A percentile compares a stretch with the other conserved stretches of the same genome.
Evolutionary conservation across 53 echinoderm and acorn worm genomes (phyloP).

Genomic region (Astropecten irregularis): DNA sequence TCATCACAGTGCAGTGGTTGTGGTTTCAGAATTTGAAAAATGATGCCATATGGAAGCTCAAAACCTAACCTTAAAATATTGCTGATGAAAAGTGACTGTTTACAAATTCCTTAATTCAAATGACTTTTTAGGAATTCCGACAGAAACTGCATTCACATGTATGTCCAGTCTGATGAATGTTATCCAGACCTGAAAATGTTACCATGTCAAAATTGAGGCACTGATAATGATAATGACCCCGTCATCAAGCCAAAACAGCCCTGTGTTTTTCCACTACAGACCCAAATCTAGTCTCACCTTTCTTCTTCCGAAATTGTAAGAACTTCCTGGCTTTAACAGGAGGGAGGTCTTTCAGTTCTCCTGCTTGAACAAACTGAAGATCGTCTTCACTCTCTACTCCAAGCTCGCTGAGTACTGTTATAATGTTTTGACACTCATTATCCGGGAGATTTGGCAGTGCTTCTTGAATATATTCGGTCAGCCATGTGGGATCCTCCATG

Average conservation of each 20-base stretch:
- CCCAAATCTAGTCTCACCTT: neutral
- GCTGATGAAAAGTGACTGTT: no score
- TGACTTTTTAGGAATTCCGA: neutral
- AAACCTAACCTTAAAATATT: no score
- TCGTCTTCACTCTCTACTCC: constrained; percentile 20
- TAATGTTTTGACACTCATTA: neutral
- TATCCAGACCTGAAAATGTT: neutral
- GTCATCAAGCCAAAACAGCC: neutral
- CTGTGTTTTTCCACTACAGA: neutral
- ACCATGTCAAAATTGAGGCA: neutral
- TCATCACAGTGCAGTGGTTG: no score
- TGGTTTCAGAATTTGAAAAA: no score
- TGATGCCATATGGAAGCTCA: no score
- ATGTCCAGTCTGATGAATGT: neutral
- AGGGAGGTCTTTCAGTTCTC: neutral
- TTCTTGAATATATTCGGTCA: neutral
- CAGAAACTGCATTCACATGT: neutral
- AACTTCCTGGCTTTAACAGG: neutral
- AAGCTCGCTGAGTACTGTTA: neutral
- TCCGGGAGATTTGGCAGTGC: neutral
- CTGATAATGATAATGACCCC: no score
- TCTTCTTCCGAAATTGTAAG: neutral
- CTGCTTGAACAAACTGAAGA: neutral
- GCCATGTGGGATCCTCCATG: no score
- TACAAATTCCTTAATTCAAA: neutral